phyloP scores from a whole-genome alignment of 2,888 invertebrate species.

The Actias luna region DNA sequence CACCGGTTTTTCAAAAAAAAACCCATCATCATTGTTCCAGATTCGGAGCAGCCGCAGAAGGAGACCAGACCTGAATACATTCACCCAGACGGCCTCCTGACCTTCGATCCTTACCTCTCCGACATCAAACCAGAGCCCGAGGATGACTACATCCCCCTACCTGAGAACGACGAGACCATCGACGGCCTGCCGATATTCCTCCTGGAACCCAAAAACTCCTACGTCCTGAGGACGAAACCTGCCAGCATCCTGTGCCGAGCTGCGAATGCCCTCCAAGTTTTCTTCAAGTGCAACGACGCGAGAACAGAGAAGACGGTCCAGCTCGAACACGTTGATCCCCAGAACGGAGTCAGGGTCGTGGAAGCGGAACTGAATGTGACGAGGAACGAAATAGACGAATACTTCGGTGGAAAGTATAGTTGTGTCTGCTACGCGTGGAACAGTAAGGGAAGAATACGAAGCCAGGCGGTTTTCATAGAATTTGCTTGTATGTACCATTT shows the following conservation, averaged over 20 bases:
- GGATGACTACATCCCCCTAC: constrained; percentile 75
- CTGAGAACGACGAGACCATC: constrained; percentile 83
- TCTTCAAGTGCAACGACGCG: constrained; percentile 90
- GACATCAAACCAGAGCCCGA: constrained; percentile 68
- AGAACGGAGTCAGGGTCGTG: constrained; percentile 88
- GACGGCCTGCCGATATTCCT: constrained; percentile 92
- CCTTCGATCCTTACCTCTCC: constrained; percentile 70
- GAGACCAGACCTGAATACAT: constrained; percentile 73
- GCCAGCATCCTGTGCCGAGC: constrained; percentile 94
- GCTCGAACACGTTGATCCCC: constrained; percentile 89
- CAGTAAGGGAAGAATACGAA: constrained; percentile 87
- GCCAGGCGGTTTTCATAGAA: constrained; percentile 89
- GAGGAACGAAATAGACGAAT: constrained; percentile 91
- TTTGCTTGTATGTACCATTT: constrained; percentile 90
- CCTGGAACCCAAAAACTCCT: constrained; percentile 92
- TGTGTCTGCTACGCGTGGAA: constrained; percentile 95
- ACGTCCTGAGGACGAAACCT: constrained; percentile 93
- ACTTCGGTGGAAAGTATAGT: constrained; percentile 89
- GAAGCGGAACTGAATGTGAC: constrained; percentile 90
- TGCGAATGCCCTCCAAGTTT: constrained; percentile 91
- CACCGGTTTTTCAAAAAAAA: not conserved
- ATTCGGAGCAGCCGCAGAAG: constrained; percentile 62
- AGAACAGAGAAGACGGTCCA: constrained; percentile 81
- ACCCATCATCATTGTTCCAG: constrained; percentile 44
- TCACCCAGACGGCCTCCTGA: constrained; percentile 68